A percentile compares a stretch with the other conserved stretches of the same genome.
phyloP scores from a whole-genome alignment of 2,113 vertebrate species.

The Mustelus asterias region DNA sequence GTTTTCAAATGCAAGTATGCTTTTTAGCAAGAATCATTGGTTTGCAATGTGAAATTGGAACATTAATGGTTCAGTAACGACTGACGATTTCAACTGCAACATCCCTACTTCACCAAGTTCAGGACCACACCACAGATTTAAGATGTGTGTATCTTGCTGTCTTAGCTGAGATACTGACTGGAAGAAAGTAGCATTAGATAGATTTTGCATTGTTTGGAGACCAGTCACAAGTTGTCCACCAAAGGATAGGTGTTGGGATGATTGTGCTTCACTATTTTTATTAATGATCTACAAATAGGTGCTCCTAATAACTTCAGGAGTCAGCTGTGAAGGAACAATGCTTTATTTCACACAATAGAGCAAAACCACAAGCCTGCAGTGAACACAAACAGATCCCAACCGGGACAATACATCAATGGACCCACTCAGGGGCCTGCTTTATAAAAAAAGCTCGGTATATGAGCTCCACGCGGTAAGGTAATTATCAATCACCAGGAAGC shows the following conservation, averaged over 20 bases:
- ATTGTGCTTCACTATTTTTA: neutral
- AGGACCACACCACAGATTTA: neutral
- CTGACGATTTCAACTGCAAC: neutral
- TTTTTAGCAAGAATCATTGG: neutral
- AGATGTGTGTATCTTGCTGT: neutral
- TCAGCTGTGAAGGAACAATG: too few relatives aligned
- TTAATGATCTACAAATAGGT: neutral
- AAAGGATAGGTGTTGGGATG: neutral
- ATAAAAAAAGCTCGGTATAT: too few relatives aligned
- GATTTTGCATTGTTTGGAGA: neutral
- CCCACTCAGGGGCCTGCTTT: too few relatives aligned
- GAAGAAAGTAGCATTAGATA: neutral
- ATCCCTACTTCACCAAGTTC: neutral
- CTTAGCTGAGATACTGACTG: neutral
- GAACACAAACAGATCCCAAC: too few relatives aligned
- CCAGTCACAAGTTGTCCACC: neutral
- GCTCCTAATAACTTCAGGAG: too few relatives aligned
- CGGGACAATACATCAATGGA: too few relatives aligned
- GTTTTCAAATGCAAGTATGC: neutral
- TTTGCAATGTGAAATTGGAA: neutral
- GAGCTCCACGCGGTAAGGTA: too few relatives aligned
- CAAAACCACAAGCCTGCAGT: too few relatives aligned
- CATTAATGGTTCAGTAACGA: neutral
- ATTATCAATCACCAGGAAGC: too few relatives aligned
- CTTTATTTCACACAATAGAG: too few relatives aligned